Evolutionary conservation across 1,140 invertebrate species (phyloP), one percentile per base, ranked within the genome.

Genomic region (Luehdorfia chinensis): DNA sequence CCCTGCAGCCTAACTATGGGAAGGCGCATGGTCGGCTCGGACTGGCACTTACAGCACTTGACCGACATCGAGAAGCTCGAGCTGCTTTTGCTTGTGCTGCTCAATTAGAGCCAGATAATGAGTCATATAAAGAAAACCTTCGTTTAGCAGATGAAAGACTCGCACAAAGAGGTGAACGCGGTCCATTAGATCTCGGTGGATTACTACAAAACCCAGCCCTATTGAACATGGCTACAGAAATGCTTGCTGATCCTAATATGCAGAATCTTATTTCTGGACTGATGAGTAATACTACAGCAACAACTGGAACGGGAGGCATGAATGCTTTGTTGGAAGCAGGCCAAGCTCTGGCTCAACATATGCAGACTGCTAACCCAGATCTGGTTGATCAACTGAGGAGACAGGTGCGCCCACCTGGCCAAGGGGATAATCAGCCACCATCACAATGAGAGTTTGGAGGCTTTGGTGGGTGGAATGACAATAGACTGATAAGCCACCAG

Each of bases 11-110:
- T 0, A 90, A 91, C 21, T 99, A 99, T 76, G 93, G 95, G 50
- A 98, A 99, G 88, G 97, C 97, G 1, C 98, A 98, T 88, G 95
- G 96, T 3, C 90, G 97, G 63, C 90, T 98, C 78, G 93, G 94
- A n/a, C 90, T 98, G 46, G 96, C 97, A 1, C 94, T 96, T 63
- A 94, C 95, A 1, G 94, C 93, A 73, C 80, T 97, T 44, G 92
- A 94, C 36, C 90, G 93, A 58, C 93, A 94, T 71, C 90, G 91
- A 41, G 93, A 97, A 69, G 97, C 97, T 0, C 91, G 92, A 39
- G 90, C 93, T 43, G 94, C 94, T 30, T 99, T 97, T 84, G 89
- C 92, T 58, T 95, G 94, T 63, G 98, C 97, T 1, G 80, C 96
- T 12, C 92, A 96, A 70, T 87, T 98, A 48, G 97, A 99, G 65